Percentiles rank a stretch among this genome's conserved stretches.
phyloP scores from a whole-genome alignment of 2,113 vertebrate genomes.

The Phrynosoma blainvillii region DNA sequence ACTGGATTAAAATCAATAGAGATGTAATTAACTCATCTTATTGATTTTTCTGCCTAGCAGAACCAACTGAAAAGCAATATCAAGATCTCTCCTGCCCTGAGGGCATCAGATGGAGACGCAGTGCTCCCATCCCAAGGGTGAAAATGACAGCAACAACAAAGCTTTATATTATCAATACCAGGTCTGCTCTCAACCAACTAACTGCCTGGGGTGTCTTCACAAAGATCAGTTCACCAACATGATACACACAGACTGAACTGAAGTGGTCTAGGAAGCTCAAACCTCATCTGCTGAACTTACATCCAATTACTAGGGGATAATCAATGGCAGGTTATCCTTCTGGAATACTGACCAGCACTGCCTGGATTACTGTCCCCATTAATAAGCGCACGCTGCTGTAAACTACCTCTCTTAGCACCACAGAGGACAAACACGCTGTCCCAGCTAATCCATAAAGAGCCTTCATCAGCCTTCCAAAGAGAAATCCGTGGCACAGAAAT shows the following conservation, averaged over 20 bases:
- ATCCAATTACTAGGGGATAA: constrained; percentile 75
- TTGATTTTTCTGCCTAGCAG: constrained; percentile 76
- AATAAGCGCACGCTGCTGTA: not conserved
- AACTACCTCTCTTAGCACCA: constrained; percentile 36
- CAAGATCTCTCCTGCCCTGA: constrained; percentile 77
- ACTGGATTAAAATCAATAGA: constrained; percentile 71
- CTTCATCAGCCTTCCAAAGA: not conserved
- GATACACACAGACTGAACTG: constrained; percentile 44
- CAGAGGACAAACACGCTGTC: not conserved
- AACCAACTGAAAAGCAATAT: constrained; percentile 78
- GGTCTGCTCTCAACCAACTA: constrained; percentile 55
- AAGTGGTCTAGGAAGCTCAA: constrained; percentile 40
- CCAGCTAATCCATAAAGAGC: constrained; percentile 20
- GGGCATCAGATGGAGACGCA: constrained; percentile 74
- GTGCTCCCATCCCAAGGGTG: constrained; percentile 62
- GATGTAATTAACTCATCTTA: constrained; percentile 70
- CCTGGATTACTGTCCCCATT: constrained; percentile 34
- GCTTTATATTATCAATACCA: constrained; percentile 59
- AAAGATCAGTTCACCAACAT: constrained; percentile 47
- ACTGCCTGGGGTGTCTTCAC: constrained; percentile 56
- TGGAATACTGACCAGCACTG: constrained; percentile 46
- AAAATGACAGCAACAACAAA: constrained; percentile 52
- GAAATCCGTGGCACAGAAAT: not conserved
- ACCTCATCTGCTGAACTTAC: constrained; percentile 59
- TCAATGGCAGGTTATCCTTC: constrained; percentile 59